Percentiles rank a stretch among this genome's conserved stretches.
phyloP scores from a whole-genome alignment of 2,888 invertebrate genomes.

The Apocheima hispidaria region DNA sequence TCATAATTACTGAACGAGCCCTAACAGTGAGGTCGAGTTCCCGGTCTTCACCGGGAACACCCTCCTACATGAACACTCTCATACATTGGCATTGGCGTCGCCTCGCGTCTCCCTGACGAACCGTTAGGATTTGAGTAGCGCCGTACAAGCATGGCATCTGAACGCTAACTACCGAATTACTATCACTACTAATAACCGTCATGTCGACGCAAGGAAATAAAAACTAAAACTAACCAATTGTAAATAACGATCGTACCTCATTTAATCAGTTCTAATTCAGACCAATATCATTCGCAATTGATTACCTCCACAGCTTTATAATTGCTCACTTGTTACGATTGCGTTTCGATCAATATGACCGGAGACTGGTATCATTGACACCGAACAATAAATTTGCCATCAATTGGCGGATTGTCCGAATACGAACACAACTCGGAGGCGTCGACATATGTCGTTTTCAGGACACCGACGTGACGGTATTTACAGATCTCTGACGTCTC shows the following conservation, averaged over 20 bases:
- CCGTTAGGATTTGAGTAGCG: too few relatives aligned
- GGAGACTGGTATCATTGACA: slow-evolving; percentile 66
- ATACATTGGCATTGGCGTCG: too few relatives aligned
- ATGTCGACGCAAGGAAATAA: too few relatives aligned
- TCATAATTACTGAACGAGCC: too few relatives aligned
- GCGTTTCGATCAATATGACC: slow-evolving; percentile 65
- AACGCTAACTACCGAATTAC: too few relatives aligned
- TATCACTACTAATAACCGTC: too few relatives aligned
- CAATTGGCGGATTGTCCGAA: slow-evolving; percentile 67
- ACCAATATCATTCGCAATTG: slow-evolving; percentile 33
- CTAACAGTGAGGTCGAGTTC: too few relatives aligned
- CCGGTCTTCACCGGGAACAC: too few relatives aligned
- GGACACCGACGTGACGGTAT: slow-evolving; percentile 15
- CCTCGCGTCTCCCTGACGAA: too few relatives aligned
- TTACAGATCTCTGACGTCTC: slow-evolving; percentile 15
- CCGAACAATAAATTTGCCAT: slow-evolving; percentile 67
- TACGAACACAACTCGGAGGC: slow-evolving; percentile 51
- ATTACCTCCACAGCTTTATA: slow-evolving; percentile 29
- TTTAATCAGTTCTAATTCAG: slow-evolving; percentile 30
- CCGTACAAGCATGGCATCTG: too few relatives aligned
- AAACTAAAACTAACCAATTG: slow-evolving; percentile 4
- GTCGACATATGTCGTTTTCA: slow-evolving; percentile 39
- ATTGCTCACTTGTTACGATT: slow-evolving; percentile 44
- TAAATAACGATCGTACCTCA: slow-evolving; percentile 14
- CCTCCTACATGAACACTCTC: too few relatives aligned